These are phyloP conservation scores for Pitta sordida DNA, from an alignment of 2,113 vertebrate species.

Conservation along the genomic window DNA sequence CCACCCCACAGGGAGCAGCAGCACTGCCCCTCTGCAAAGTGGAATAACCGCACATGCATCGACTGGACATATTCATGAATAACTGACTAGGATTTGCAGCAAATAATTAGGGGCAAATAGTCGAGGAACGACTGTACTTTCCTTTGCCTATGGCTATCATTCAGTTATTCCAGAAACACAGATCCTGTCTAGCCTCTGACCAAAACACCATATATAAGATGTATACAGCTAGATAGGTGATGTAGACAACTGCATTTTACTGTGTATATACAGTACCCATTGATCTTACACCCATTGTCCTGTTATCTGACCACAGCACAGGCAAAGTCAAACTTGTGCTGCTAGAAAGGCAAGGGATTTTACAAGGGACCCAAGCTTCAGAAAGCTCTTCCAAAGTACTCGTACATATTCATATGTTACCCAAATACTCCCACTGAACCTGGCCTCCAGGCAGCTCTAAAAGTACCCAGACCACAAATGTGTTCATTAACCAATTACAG, in stretches of 20 bases:
- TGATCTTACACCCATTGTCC: background rate
- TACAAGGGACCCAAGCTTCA: background rate
- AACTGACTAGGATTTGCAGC: too few species aligned
- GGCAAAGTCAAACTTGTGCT: background rate
- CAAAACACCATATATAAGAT: background rate
- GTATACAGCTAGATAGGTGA: background rate
- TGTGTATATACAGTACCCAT: background rate
- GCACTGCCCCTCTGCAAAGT: too few species aligned
- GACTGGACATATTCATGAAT: too few species aligned
- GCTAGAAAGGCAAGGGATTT: background rate
- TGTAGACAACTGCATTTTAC: background rate
- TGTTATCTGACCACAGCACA: background rate
- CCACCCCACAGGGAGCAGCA: too few species aligned
- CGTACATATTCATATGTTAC: rapidly evolving
- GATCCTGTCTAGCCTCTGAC: background rate
- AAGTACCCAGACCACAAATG: background rate
- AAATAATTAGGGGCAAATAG: too few species aligned
- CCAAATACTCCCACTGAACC: background rate
- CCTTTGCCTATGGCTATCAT: background rate
- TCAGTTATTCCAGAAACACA: background rate
- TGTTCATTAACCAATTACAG: background rate
- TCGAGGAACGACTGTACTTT: too few species aligned
- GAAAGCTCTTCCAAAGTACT: background rate
- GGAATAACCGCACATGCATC: too few species aligned
- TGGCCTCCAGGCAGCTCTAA: background rate